Evolutionary conservation across 2,113 vertebrate species (phyloP).

Genomic region (Chionodraco myersi): DNA sequence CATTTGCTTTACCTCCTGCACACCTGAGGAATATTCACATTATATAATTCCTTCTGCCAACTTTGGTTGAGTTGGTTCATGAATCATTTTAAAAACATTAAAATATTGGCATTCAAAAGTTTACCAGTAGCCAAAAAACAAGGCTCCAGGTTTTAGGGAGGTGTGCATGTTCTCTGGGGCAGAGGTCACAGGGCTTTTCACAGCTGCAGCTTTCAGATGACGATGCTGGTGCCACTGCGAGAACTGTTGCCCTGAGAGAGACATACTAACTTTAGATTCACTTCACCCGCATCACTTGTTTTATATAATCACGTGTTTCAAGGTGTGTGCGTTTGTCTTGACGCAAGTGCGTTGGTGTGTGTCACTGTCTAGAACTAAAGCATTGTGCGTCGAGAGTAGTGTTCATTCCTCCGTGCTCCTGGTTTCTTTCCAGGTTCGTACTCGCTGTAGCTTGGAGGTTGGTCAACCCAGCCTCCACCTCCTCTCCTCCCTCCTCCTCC

Average conservation of each 20-base stretch:
- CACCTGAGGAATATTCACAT: neutral
- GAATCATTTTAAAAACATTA: slow-evolving; percentile 1
- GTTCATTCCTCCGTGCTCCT: slow-evolving; percentile 64
- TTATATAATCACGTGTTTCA: neutral
- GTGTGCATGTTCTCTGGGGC: slow-evolving; percentile 36
- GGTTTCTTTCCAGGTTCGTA: slow-evolving; percentile 83
- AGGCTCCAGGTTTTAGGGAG: slow-evolving; percentile 38
- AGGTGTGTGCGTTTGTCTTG: slow-evolving; percentile 3
- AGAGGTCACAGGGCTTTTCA: slow-evolving; percentile 52
- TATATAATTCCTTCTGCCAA: slow-evolving; percentile 4
- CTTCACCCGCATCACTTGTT: neutral
- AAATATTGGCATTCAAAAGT: slow-evolving; percentile 4
- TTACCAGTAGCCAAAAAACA: slow-evolving; percentile 32
- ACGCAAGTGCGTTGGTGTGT: slow-evolving; percentile 13
- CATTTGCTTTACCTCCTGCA: neutral
- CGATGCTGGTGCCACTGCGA: slow-evolving; percentile 89
- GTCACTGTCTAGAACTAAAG: slow-evolving; percentile 42
- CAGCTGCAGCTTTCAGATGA: slow-evolving; percentile 84
- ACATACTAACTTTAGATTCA: slow-evolving; percentile 75
- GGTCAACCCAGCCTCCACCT: slow-evolving; percentile 80
- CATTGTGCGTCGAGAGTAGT: slow-evolving; percentile 70
- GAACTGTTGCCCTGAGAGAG: slow-evolving; percentile 89
- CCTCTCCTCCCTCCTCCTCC: slow-evolving; percentile 49
- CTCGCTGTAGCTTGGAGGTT: slow-evolving; percentile 90
- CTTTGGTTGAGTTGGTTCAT: neutral